A percentile compares a stretch with the other conserved stretches of the same genome.
These are phyloP conservation scores for Amiota minor DNA, from an alignment of 2,888 invertebrate species.

Conservation along the genomic window DNA sequence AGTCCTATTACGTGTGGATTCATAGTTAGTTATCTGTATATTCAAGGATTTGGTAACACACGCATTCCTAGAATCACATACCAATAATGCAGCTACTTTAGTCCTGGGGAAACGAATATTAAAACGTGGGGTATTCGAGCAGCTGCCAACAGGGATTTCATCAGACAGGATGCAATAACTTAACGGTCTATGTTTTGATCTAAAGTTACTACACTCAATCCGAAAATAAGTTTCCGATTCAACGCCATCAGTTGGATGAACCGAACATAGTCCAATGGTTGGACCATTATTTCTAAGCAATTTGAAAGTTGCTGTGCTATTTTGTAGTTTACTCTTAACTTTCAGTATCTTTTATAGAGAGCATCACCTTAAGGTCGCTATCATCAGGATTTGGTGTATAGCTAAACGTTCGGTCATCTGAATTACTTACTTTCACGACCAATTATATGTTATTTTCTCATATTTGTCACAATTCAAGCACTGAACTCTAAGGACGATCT, in stretches of 20 bases:
- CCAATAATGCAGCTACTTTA: neutral
- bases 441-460: neutral
- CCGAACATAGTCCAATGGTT: neutral
- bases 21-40: neutral
- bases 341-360: no score
- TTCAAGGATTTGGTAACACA: constrained; percentile 1
- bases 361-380: no score
- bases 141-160: neutral
- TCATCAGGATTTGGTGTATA: no score
- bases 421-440: neutral
- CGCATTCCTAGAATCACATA: neutral
- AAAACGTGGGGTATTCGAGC: neutral
- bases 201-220: neutral
- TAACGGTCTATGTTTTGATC: neutral
- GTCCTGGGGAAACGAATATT: neutral
- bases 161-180: neutral
- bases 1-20: neutral
- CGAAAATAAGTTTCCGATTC: neutral
- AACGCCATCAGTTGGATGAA: neutral
- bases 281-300: neutral
- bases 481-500: neutral
- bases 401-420: no score
- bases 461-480: neutral
- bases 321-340: no score
- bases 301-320: neutral